phyloP scores from a whole-genome alignment of 2,113 vertebrate species.

The Riparia riparia region DNA sequence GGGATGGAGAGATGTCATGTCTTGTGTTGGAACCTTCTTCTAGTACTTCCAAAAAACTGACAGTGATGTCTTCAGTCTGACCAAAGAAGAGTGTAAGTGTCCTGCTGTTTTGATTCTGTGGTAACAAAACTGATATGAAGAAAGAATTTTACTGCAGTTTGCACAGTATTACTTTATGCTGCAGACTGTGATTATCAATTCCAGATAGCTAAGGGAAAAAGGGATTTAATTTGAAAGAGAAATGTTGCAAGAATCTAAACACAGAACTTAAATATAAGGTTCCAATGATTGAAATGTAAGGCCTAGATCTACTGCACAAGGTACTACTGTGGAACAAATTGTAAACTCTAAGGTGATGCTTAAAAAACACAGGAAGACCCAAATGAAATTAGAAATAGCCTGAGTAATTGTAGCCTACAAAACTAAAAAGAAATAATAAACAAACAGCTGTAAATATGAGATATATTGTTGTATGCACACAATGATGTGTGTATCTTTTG shows the following conservation, averaged over 20 bases:
- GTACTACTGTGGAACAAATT: neutral
- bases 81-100: neutral
- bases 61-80: neutral
- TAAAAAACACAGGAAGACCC: neutral
- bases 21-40: neutral
- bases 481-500: neutral
- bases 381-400: neutral
- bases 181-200: neutral
- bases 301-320: neutral
- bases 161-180: neutral
- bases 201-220: slow-evolving; percentile 32
- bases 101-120: neutral
- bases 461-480: neutral
- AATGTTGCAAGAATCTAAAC: neutral
- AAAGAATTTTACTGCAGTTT: neutral
- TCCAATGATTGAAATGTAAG: neutral
- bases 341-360: neutral
- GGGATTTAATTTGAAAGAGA: neutral
- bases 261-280: neutral
- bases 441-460: neutral
- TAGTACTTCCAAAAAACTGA: neutral
- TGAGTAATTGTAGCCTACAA: neutral
- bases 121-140: neutral
- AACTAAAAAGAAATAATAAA: neutral
- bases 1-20: neutral